Base-by-base conservation (phyloP, 2,888 invertebrate genomes). In the Dynastes grantii region DNA sequence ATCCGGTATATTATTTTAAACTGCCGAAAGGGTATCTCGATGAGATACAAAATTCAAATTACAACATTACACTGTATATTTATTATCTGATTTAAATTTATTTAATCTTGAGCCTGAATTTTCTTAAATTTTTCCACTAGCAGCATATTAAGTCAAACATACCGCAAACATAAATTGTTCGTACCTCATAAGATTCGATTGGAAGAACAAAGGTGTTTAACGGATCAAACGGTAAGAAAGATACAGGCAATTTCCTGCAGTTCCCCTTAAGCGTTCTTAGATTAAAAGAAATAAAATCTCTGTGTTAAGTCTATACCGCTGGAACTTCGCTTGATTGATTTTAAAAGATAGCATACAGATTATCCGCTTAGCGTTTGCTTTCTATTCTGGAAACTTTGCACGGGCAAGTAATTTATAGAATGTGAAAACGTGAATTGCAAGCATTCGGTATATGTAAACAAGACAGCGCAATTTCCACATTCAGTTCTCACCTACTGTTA, bases 221-320 rank as follows among this genome's bases (percentile, higher is more conserved):
- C 9, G 27, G 63, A 29, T 63, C 63, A 63, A 32, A 63, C 27
- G 32, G 8, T 32, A 29, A 32, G n/a, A 32, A 32, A 63, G n/a
- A 63, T 29, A 63, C 63, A 63, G 63, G 29, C 63, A 32, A 63
- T 63, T 63, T 63, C 63, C 29, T 32, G 27, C 29, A 29, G 22
- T 27, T 61, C 27, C 9, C 27, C 11, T 27, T 63, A 63, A 63
- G n/a, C 63, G 29, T 63, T 63, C 29, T 32, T 13, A 27, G 32
- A 32, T 63, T 63, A 63, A 32, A 32, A 9, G 63, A 63, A 63
- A 63, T 63, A 63, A 63, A 63, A 63, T 32, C 63, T 63, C 32
- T 32, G 9, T 11, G 13, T 63, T 63, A 32, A 63, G 32, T 9
- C 63, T 27, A 63, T 2, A 9, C 11, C 32, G 22, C 9, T 32